A percentile compares a stretch with the other conserved stretches of the same genome.
Evolutionary conservation across 2,113 vertebrate genomes (phyloP).

Genomic region (Apistogramma diplotaenia): DNA sequence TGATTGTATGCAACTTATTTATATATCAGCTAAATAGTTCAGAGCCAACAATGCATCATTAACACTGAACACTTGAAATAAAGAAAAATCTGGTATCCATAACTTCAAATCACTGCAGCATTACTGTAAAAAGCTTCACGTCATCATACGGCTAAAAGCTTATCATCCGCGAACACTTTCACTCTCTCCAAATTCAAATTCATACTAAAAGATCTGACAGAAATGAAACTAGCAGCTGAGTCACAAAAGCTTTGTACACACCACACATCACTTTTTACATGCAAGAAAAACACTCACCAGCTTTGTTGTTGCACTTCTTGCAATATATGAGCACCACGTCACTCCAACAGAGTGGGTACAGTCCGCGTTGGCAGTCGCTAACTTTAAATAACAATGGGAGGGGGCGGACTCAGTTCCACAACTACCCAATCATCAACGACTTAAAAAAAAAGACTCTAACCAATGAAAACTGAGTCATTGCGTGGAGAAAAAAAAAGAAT

Average conservation of each 20-base stretch:
- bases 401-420: slow-evolving; percentile 29
- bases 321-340: too few relatives aligned
- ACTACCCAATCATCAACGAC: slow-evolving; percentile 34
- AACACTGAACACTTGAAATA: background rate
- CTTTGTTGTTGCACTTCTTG: background rate
- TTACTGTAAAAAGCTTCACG: background rate
- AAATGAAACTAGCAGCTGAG: background rate
- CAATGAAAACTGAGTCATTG: slow-evolving; percentile 33
- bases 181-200: background rate
- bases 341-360: background rate
- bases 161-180: background rate
- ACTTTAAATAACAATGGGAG: slow-evolving; percentile 55
- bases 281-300: slow-evolving; percentile 39
- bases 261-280: background rate
- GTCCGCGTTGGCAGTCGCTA: slow-evolving; percentile 65
- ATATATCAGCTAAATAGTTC: background rate
- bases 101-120: background rate
- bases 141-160: background rate
- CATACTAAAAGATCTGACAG: background rate
- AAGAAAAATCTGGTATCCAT: background rate
- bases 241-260: background rate
- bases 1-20: too few relatives aligned
- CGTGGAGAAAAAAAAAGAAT: too few relatives aligned
- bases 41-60: background rate
- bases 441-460: background rate